Base-by-base conservation (phyloP, 2,888 invertebrate genomes). In the Leptinotarsa tumamoca region DNA sequence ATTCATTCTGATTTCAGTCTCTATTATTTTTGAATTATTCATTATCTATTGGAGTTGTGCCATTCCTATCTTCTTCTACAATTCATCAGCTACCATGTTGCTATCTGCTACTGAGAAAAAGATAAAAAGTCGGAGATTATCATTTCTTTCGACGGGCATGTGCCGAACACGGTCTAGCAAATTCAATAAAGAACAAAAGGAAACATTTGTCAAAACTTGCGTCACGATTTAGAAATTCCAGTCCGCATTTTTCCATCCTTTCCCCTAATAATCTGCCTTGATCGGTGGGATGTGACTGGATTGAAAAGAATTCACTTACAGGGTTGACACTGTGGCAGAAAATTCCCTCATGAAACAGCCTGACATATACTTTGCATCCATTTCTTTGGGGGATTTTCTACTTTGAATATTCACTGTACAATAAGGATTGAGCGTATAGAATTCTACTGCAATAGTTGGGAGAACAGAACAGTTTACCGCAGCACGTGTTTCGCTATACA, bases 211-310 rank as follows among this genome's bases (percentile, higher is more conserved):
- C 63, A 63, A 63, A 63, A 63, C 33, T 63, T 63, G 33, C 43
- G 73, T 73, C 73, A 73, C 73, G 73, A 68, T 52, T 70, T 66
- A 54, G 69, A 73, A 73, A 73, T 73, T 68, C 68, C 68, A 56
- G 73, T 73, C 73, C 73, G 43, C 58, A 51, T 68, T 73, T 68
- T 70, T 63, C 58, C 52, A 33, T 51, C 68, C 74, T 27, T 58
- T 56, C 68, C 68, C 61, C 33, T 68, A 74, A 71, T 74, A 74
- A 74, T 74, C 58, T 71, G 71, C 52, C 68, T 71, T 23, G 67
- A 68, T 61, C 71, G 71, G 58, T 33, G 49, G 56, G 71, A 74
- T 74, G 74, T 74, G 71, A 74, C 74, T 74, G 56, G 67, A 27
- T 67, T 74, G 13, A n/a, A 61, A 23, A 68, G 67, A 73, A 61